phyloP scores from a whole-genome alignment of 2,888 invertebrate species.

The Netelia virgata region DNA sequence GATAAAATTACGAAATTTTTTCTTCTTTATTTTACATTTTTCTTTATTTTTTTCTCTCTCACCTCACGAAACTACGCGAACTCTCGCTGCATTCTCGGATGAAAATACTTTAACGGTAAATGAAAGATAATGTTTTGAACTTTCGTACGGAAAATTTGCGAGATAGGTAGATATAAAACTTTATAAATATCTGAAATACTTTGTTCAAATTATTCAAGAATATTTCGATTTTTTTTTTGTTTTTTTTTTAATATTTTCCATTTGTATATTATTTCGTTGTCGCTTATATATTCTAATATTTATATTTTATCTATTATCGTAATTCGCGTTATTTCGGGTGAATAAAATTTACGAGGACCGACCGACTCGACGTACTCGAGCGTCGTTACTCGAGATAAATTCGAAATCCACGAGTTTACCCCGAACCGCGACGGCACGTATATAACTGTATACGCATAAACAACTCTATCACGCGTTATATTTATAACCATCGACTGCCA shows the following conservation, averaged over 20 bases:
- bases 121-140: too few relatives aligned
- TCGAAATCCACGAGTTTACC: neutral
- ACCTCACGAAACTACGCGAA: neutral
- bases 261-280: too few relatives aligned
- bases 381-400: neutral
- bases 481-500: neutral
- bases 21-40: neutral
- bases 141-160: too few relatives aligned
- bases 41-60: neutral
- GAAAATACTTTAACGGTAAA: too few relatives aligned
- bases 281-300: too few relatives aligned
- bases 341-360: neutral
- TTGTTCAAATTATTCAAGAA: too few relatives aligned
- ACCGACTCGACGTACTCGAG: neutral
- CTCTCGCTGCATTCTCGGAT: neutral
- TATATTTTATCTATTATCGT: too few relatives aligned
- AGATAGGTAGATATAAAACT: too few relatives aligned
- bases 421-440: neutral
- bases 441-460: neutral
- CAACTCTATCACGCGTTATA: neutral
- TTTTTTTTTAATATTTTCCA: too few relatives aligned
- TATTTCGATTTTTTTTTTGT: too few relatives aligned
- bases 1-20: conserved; percentile 13
- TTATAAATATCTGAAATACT: too few relatives aligned
- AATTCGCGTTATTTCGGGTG: neutral